A percentile compares a stretch with the other conserved stretches of the same genome.
Conservation (phyloP, 2,113 vertebrate species). For the Phalacrocorax aristotelis region DNA sequence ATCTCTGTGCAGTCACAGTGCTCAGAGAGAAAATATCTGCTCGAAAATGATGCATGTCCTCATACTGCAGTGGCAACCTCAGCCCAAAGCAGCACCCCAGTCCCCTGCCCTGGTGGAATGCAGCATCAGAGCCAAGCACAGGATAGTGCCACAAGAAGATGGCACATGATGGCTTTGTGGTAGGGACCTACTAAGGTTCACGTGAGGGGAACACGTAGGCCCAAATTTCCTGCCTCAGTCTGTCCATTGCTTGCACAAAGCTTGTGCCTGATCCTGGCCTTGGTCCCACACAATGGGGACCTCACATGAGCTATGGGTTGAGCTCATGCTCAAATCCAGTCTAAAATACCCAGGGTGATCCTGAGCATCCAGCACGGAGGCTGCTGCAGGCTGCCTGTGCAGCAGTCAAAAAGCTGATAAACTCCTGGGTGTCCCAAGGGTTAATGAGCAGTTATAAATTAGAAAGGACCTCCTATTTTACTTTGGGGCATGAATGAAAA, state of each 20-base stretch:
- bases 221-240: background rate
- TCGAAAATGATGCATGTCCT: background rate
- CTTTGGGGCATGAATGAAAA: background rate
- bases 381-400: background rate
- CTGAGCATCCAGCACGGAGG: background rate
- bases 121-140: background rate
- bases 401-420: background rate
- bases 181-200: background rate
- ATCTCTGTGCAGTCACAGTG: background rate
- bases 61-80: background rate
- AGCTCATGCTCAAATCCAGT: background rate
- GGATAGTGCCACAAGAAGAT: background rate
- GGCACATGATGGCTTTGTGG: background rate
- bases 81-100: background rate
- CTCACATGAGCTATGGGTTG: rapidly evolving
- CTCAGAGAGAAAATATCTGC: background rate
- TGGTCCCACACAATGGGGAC: background rate
- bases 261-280: background rate
- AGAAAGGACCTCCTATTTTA: background rate
- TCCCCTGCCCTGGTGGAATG: too few species aligned
- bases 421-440: background rate
- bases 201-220: background rate
- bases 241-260: background rate
- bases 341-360: background rate
- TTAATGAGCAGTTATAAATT: background rate